Base-by-base conservation (phyloP, 2,797 vertebrate genomes). In the Oreochromis grahami region DNA sequence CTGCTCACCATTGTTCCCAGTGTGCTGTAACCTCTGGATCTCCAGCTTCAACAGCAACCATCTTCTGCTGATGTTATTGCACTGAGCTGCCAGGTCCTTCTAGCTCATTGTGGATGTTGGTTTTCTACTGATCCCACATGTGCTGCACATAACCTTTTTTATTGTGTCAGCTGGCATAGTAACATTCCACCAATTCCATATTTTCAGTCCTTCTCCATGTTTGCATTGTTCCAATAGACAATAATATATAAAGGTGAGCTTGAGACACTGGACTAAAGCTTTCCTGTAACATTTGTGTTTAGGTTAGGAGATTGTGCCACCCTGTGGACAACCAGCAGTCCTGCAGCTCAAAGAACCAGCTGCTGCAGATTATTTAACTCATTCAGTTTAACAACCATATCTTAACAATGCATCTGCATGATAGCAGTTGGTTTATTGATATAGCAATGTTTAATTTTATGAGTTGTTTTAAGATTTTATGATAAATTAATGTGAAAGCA, bases 41-140 rank as follows among this genome's bases (percentile, higher is more conserved):
- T 11, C 34, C 8, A 70, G 14, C 0, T 43, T 70, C 8, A 17
- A 45, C 0, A 70, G 13, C 26, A 70, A 15, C 21, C 8, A 43
- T 41, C 63, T 43, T 41, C 63, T 7, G 21, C 21, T 1, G 63
- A 70, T 70, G 12, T 43, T 68, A 26, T 68, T 6, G 13, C 21
- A 68, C 36, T 70, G 0, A 1, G 4, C 60, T 65, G 1, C 60
- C 34, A 65, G 19, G 4, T 65, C 11, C 34, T 21, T 65, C 0
- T 63, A 36, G 38, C 10, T 41, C 34, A 63, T 5, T 63, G 34
- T 38, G 11, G 58, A 63, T 63, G 11, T 63, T 38, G 11, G 4
- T 38, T 63, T 63, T 38, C 60, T 63, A 63, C 11, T 63, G 19
- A 21, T 63, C 63, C 36, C 3, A 0, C 63, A 41, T 2, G n/a